Base-by-base conservation (phyloP, 2,888 invertebrate genomes). In the Girardia tigrina region DNA sequence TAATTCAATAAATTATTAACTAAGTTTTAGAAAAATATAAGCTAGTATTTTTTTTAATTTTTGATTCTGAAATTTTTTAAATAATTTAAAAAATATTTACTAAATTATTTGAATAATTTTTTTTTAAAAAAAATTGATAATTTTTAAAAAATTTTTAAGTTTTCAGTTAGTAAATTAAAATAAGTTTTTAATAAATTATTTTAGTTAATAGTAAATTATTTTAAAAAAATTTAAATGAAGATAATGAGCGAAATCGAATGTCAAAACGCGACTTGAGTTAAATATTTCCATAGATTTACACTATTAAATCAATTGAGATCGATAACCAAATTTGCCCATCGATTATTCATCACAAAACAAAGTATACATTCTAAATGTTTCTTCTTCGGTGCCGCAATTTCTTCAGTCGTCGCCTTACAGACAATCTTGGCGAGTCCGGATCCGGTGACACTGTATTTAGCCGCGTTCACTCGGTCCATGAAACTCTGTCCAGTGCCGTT, bases 291-390 rank as follows among this genome's bases (percentile, higher is more conserved):
- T n/a, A 42, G 42, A 20, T n/a, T n/a, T 16, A 16, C 12, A 42
- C 42, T 16, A 42, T 16, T 42, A 42, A 42, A 42, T 16, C 12
- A 16, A 42, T 42, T 14, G 20, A 42, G 20, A 42, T 16, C n/a
- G 20, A 42, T 42, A 16, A 42, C n/a, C 12, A 16, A 16, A 16
- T 42, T 42, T n/a, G 20, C 42, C 12, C 12, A 42, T 42, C n/a
- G 28, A 27, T 27, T 26, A 26, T 72, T 6, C 6, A 72, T 28
- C 74, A 75, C 23, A 6, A 12, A 28, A 20, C 26, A 26, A 26
- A 78, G 91, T 94, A 93, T 87, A 98, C 97, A 98, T 87, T 98
- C 97, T 87, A 99, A 90, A 88, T 98, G 98, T 88, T 98, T 98
- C 89, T 95, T 95, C 88, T 98, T 99, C 78, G 98, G 98, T 80